These are phyloP conservation scores for Trachelus stipa DNA, from an alignment of 2,888 invertebrate genomes.

Conservation along the genomic window DNA sequence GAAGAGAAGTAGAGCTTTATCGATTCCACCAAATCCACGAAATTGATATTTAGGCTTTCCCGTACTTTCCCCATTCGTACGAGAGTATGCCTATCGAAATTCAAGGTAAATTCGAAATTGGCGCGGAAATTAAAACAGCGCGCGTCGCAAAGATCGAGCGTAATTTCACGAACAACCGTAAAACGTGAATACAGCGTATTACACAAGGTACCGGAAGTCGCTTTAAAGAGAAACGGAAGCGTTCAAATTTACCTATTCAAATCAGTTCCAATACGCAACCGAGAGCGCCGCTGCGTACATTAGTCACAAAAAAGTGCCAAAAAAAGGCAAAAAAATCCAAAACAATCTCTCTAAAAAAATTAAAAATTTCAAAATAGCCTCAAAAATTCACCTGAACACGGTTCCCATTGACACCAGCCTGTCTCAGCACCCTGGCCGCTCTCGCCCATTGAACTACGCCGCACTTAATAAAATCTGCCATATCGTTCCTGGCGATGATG, in stretches of 20 bases:
- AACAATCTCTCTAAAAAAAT: neutral
- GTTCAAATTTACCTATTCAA: neutral
- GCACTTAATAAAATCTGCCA: conserved; percentile 68
- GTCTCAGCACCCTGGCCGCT: conserved; percentile 51
- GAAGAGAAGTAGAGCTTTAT: neutral
- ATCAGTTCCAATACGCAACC: neutral
- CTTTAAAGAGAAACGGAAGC: neutral
- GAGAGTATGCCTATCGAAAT: neutral
- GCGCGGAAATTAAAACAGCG: neutral
- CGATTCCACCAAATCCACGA: neutral
- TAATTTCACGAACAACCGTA: neutral
- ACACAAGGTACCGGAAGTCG: neutral
- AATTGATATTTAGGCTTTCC: neutral
- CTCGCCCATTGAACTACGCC: conserved; percentile 61
- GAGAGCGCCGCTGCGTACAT: neutral
- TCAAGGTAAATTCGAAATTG: neutral
- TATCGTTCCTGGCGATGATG: conserved; percentile 75
- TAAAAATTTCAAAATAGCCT: neutral
- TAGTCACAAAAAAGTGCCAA: neutral
- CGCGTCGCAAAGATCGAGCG: neutral
- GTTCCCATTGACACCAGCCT: conserved; percentile 40
- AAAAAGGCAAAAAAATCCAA: neutral
- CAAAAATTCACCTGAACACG: conserved; percentile 47
- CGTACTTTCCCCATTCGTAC: neutral
- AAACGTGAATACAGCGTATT: neutral